Conservation (phyloP, 2,888 invertebrate genomes). For the Drosophila formosana region DNA sequence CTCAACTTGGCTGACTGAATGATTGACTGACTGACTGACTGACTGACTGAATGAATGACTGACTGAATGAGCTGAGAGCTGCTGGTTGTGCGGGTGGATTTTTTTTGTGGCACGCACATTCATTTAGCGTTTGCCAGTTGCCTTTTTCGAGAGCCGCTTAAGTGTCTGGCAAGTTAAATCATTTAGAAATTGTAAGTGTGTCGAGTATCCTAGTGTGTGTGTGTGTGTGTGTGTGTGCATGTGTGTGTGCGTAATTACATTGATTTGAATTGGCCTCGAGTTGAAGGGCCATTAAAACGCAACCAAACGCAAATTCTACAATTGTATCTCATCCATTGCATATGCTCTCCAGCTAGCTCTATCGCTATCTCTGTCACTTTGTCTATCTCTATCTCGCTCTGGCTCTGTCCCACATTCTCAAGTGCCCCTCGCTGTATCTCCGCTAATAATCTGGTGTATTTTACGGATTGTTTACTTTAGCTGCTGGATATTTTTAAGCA, state of each 20-base stretch:
- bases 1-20: background rate
- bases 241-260: conserved; percentile 21
- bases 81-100: conserved; percentile 20
- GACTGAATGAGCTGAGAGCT: background rate
- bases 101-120: conserved; percentile 31
- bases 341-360: background rate
- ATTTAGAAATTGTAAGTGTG: conserved; percentile 50
- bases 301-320: conserved; percentile 18
- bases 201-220: background rate
- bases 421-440: conserved; percentile 4
- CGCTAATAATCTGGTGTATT: conserved; percentile 18
- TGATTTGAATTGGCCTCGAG: conserved; percentile 35
- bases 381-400: background rate
- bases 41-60: background rate
- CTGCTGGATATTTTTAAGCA: background rate
- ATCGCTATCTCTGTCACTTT: background rate
- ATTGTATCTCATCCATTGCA: conserved; percentile 13
- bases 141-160: conserved; percentile 46
- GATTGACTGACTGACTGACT: conserved; percentile 2
- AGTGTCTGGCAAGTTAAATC: conserved; percentile 61
- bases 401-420: conserved; percentile 26
- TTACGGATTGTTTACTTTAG: conserved; percentile 8
- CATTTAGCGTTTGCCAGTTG: conserved; percentile 39
- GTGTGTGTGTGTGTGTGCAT: background rate
- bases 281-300: conserved; percentile 17